A percentile compares a stretch with the other conserved stretches of the same genome.
These are phyloP conservation scores for Lasiurus borealis DNA, from an alignment of 2,113 vertebrate genomes.

Conservation along the genomic window DNA sequence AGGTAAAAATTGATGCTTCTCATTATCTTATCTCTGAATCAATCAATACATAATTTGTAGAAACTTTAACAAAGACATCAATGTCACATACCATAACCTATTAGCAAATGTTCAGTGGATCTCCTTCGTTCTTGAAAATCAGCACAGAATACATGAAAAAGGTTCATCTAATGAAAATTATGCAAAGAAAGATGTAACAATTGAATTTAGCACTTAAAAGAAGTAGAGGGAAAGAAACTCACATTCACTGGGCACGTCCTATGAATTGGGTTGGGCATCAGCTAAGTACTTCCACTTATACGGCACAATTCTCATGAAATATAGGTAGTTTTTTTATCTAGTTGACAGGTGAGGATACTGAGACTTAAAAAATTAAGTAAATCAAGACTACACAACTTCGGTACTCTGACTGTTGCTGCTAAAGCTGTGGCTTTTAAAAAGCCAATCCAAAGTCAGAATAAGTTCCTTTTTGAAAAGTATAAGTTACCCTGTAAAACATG, in stretches of 20 bases:
- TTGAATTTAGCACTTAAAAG: not conserved
- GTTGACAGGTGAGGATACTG: not conserved
- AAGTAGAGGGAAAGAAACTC: not conserved
- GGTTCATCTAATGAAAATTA: not conserved
- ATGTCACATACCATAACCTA: constrained; percentile 26
- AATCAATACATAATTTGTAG: constrained; percentile 56
- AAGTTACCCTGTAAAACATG: not conserved
- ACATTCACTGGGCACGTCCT: not conserved
- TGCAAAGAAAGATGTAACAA: not conserved
- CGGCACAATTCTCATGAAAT: not conserved
- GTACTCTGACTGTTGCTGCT: constrained; percentile 7
- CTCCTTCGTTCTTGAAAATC: not conserved
- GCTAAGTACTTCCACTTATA: not conserved
- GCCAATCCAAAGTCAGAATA: constrained; percentile 17
- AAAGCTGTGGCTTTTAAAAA: constrained; percentile 41
- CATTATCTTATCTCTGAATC: constrained; percentile 51
- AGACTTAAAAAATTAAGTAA: not conserved
- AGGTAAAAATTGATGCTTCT: constrained; percentile 40
- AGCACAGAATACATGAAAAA: not conserved
- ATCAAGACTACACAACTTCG: not conserved
- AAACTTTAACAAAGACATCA: constrained; percentile 59
- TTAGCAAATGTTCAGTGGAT: not conserved
- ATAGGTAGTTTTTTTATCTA: not conserved
- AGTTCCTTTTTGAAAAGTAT: not conserved
- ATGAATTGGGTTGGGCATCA: no score